A percentile compares a stretch with the other conserved stretches of the same genome.
These are phyloP conservation scores for Diorhabda sublineata DNA, from an alignment of 1,140 invertebrate genomes.

Conservation along the genomic window DNA sequence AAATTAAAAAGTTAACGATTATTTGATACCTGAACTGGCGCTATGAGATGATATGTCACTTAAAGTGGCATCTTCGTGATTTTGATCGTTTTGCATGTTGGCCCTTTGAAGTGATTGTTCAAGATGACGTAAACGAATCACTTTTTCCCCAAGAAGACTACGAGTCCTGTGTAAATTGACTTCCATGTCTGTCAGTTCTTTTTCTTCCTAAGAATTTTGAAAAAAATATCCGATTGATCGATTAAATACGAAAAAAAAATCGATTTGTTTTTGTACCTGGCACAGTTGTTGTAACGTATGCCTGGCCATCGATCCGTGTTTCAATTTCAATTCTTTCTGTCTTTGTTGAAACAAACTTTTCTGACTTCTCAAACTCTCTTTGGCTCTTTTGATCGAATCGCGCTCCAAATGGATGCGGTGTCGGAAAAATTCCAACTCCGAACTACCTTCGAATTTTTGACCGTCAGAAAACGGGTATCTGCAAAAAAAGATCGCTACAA, in stretches of 20 bases:
- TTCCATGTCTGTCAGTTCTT: constrained; percentile 75
- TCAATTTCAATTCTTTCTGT: constrained; percentile 59
- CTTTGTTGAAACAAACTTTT: constrained; percentile 55
- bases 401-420: constrained; percentile 73
- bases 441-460: constrained; percentile 49
- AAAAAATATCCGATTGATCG: background rate
- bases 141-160: constrained; percentile 72
- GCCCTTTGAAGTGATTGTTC: constrained; percentile 68
- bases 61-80: constrained; percentile 53
- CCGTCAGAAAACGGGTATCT: constrained; percentile 45
- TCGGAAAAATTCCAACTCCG: constrained; percentile 74
- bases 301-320: constrained; percentile 50
- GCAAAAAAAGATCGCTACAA: background rate
- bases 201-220: constrained; percentile 60
- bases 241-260: background rate
- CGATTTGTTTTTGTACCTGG: constrained; percentile 44
- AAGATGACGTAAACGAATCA: constrained; percentile 69
- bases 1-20: too few relatives aligned
- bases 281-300: constrained; percentile 61
- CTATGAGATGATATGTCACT: constrained; percentile 64
- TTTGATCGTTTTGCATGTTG: constrained; percentile 47
- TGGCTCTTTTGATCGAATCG: constrained; percentile 69
- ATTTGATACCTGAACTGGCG: constrained; percentile 55
- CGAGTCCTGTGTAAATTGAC: constrained; percentile 72
- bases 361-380: constrained; percentile 62